These are phyloP conservation scores for Decapterus maruadsi DNA, from an alignment of 2,797 vertebrate species.

Conservation along the genomic window DNA sequence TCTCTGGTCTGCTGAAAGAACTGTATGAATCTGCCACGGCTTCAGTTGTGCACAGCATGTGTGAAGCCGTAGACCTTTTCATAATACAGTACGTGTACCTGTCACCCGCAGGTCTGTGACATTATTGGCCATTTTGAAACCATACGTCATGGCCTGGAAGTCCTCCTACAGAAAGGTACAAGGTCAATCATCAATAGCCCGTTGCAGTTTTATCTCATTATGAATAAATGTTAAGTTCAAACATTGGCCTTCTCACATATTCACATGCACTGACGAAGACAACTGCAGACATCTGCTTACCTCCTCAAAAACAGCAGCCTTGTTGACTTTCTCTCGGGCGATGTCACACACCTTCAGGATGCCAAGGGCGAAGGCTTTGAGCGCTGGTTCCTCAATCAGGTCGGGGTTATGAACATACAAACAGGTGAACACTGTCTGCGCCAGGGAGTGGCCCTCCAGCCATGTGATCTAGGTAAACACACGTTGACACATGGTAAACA, in stretches of 20 bases:
- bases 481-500: not conserved
- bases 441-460: constrained; percentile 98
- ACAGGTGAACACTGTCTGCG: constrained; percentile 98
- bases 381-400: constrained; percentile 96
- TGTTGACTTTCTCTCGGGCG: constrained; percentile 98
- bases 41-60: not conserved
- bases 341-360: constrained; percentile 99
- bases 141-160: constrained; percentile 99
- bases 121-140: constrained; percentile 99
- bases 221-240: not conserved
- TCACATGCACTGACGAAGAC: not conserved
- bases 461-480: constrained; percentile 92
- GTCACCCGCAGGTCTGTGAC: constrained; percentile 98
- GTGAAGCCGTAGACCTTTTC: not conserved
- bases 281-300: constrained; percentile 74
- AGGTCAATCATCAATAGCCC: not conserved
- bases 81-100: constrained; percentile 82
- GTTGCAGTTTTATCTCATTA: not conserved
- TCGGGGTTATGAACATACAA: constrained; percentile 99
- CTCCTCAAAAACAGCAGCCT: constrained; percentile 99
- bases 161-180: constrained; percentile 88
- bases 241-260: not conserved
- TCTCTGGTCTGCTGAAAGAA: not conserved
- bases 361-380: constrained; percentile 97
- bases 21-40: not conserved